Evolutionary conservation across 2,797 vertebrate genomes (phyloP).

Genomic region (Crocidura indochinensis): DNA sequence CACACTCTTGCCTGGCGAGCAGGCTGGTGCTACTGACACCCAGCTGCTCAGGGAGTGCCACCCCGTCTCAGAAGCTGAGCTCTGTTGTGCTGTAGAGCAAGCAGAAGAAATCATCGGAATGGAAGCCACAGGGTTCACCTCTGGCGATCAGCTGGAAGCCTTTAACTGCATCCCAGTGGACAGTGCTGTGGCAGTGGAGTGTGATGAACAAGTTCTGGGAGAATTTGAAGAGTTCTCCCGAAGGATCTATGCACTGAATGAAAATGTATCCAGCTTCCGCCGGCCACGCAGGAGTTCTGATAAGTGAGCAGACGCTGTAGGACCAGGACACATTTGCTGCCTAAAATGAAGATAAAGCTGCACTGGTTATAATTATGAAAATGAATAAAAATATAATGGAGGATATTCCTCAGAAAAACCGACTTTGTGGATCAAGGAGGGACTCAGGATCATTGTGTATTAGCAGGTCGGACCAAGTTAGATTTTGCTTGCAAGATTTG

Average conservation of each 20-base stretch:
- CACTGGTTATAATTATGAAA: conserved; percentile 92
- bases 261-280: conserved; percentile 97
- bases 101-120: conserved; percentile 98
- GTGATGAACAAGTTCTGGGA: conserved; percentile 97
- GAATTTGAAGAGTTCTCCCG: conserved; percentile 99
- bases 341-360: conserved; percentile 90
- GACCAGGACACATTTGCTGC: conserved; percentile 64
- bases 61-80: conserved; percentile 78
- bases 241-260: conserved; percentile 97
- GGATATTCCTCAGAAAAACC: conserved; percentile 85
- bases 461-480: conserved; percentile 84
- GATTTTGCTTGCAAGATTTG: conserved; percentile 81
- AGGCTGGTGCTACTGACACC: conserved; percentile 72
- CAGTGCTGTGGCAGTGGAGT: conserved; percentile 97
- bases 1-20: conserved; percentile 85
- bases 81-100: conserved; percentile 95
- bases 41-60: conserved; percentile 77
- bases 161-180: conserved; percentile 97
- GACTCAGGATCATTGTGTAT: conserved; percentile 80
- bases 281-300: conserved; percentile 97
- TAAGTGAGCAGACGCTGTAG: conserved; percentile 91
- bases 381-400: conserved; percentile 84
- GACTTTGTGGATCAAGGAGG: conserved; percentile 71
- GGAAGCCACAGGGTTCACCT: conserved; percentile 93
- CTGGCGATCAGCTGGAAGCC: conserved; percentile 93